Conservation (phyloP, 2,797 vertebrate species). For the Dipus sagitta region DNA sequence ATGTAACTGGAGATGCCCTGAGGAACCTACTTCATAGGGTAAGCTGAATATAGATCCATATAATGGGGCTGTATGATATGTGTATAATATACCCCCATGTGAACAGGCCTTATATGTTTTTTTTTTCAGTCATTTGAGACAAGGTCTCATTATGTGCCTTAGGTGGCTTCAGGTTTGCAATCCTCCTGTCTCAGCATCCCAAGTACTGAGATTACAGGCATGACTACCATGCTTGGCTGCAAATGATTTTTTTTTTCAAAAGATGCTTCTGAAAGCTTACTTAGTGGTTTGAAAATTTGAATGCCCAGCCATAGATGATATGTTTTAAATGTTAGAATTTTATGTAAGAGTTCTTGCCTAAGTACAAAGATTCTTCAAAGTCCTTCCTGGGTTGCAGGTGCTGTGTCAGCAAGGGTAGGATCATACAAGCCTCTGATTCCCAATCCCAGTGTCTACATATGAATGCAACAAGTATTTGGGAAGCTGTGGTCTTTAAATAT, state of each 20-base stretch:
- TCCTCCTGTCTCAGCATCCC: neutral
- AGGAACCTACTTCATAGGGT: neutral
- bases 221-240: neutral
- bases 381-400: neutral
- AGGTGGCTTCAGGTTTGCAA: neutral
- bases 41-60: neutral
- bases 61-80: neutral
- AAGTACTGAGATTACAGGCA: neutral
- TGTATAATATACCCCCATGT: neutral
- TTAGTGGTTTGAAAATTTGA: slow-evolving; percentile 25
- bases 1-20: neutral
- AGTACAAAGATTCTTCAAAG: neutral
- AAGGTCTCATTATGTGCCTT: neutral
- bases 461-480: neutral
- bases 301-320: neutral
- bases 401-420: neutral
- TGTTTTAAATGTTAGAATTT: neutral
- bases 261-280: slow-evolving; percentile 3
- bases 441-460: neutral
- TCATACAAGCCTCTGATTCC: neutral
- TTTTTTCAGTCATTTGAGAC: neutral
- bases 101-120: neutral
- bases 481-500: neutral
- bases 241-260: neutral
- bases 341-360: neutral